phyloP scores from a whole-genome alignment of 2,797 vertebrate genomes.

The Melanotaenia maccullochi region DNA sequence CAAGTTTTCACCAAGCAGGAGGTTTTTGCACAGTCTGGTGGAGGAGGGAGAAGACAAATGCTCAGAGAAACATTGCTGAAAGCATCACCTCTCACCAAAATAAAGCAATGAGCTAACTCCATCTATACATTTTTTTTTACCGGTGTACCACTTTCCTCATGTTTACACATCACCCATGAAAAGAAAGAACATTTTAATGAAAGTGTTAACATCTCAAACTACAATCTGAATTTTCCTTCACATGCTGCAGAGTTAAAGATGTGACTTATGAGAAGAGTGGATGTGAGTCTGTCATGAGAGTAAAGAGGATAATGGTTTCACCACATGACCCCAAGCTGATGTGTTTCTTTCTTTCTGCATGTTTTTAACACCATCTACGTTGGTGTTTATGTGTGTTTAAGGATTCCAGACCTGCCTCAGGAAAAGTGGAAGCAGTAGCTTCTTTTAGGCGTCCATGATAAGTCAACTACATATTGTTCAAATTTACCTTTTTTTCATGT shows the following conservation, averaged over 20 bases:
- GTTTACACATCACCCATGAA: too few relatives aligned
- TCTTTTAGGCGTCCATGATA: constrained; percentile 77
- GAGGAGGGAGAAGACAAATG: not conserved
- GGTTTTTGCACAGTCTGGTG: not conserved
- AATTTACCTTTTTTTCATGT: constrained; percentile 73
- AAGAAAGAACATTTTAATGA: constrained; percentile 31
- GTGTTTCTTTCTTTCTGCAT: constrained; percentile 35
- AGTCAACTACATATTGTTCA: constrained; percentile 59
- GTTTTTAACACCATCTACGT: constrained; percentile 65
- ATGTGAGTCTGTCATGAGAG: constrained; percentile 67
- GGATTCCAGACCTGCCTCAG: constrained; percentile 75
- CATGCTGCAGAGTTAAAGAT: constrained; percentile 58
- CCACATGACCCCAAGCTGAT: constrained; percentile 69
- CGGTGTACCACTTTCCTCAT: too few relatives aligned
- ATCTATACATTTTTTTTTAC: too few relatives aligned
- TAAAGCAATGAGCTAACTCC: too few relatives aligned
- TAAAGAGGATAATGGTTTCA: constrained; percentile 75
- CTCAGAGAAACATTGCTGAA: not conserved
- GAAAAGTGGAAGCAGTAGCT: constrained; percentile 38
- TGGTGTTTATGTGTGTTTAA: constrained; percentile 75
- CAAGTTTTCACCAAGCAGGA: not conserved
- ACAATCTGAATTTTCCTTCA: constrained; percentile 5
- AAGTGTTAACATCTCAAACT: constrained; percentile 44
- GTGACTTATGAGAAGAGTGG: constrained; percentile 68
- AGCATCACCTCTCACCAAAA: too few relatives aligned